Evolutionary conservation across 2,888 invertebrate species (phyloP), one percentile per base, ranked within the genome.

Genomic region (Ferdinandea cuprea): DNA sequence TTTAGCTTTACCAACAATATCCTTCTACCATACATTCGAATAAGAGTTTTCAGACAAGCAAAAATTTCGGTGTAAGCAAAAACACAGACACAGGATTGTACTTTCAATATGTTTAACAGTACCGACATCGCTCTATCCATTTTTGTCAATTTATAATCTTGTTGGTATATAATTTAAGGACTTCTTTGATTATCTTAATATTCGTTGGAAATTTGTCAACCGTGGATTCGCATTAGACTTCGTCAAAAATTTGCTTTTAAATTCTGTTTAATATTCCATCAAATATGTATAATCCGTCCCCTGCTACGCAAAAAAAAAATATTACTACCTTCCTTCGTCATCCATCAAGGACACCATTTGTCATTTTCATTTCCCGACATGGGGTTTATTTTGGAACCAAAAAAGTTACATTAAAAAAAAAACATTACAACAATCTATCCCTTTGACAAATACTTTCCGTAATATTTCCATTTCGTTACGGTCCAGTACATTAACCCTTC

Each of bases 401-500:
- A n/a, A 25, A 25, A 25, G 25, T 0, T n/a, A 7, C 32, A 40
- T 25, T n/a, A n/a, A n/a, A n/a, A n/a, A n/a, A n/a, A n/a, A 28
- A 13, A 44, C 30, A 11, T 7, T 19, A 44, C 40, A 37, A 40
- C 37, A 11, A 58, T 42, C 28, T 11, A 13, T 5, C 25, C 5
- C 25, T 25, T 25, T 42, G 42, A 30, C 30, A 30, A 30, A 7
- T 19, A 9, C 13, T 40, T 13, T 1, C 3, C 1, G 8, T 9
- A 42, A 61, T n/a, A 30, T 61, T 44, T 46, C 8, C 19, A 42
- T 59, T 37, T 44, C 6, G 11, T 19, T 61, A 13, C 11, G 0
- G 4, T 52, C 17, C n/a, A 1, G 3, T 17, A 54, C 44, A 28
- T 63, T 63, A 72, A 63, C 72, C 72, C 61, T 54, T 63, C 63